Percentiles rank a stretch among this genome's conserved stretches.
Conservation (phyloP, 1,140 invertebrate genomes). For the Anthonomus grandis region DNA sequence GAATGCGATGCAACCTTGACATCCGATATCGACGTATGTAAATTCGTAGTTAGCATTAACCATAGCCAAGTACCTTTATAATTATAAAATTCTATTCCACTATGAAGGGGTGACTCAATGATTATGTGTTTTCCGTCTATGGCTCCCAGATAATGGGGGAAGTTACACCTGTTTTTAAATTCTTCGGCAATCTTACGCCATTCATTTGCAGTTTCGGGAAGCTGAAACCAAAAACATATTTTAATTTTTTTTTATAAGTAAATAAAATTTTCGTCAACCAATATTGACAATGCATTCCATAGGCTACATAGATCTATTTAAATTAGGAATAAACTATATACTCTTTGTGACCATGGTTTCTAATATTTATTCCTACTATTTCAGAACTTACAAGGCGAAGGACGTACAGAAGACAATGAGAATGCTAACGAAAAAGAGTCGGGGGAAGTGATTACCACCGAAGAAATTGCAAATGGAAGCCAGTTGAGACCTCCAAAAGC, state of each 20-base stretch:
- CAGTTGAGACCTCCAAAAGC: conserved; percentile 4
- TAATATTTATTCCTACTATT: conserved; percentile 2
- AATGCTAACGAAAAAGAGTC: conserved; percentile 4
- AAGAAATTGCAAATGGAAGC: conserved; percentile 4
- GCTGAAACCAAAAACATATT: conserved; percentile 13
- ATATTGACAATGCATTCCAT: not conserved
- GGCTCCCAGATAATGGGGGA: too few species aligned
- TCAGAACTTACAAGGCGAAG: conserved; percentile 2
- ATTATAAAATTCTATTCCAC: conserved; percentile 28
- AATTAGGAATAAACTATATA: conserved; percentile 5
- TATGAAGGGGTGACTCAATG: conserved; percentile 23
- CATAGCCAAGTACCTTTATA: too few species aligned
- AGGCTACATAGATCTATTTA: conserved; percentile 1
- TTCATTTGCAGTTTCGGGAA: conserved; percentile 32
- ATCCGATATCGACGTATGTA: conserved; percentile 45
- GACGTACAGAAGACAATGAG: conserved; percentile 3
- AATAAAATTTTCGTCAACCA: not conserved
- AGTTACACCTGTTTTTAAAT: conserved; percentile 28
- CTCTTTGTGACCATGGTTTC: conserved; percentile 1
- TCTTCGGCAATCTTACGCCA: conserved; percentile 31
- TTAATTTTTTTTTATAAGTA: not conserved
- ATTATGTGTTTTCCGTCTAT: conserved; percentile 35
- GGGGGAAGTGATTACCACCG: not conserved
- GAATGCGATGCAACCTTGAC: conserved; percentile 36
- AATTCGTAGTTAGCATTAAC: too few species aligned